Base-by-base conservation (phyloP, 2,888 invertebrate genomes). In the Brachyopa scutellaris region DNA sequence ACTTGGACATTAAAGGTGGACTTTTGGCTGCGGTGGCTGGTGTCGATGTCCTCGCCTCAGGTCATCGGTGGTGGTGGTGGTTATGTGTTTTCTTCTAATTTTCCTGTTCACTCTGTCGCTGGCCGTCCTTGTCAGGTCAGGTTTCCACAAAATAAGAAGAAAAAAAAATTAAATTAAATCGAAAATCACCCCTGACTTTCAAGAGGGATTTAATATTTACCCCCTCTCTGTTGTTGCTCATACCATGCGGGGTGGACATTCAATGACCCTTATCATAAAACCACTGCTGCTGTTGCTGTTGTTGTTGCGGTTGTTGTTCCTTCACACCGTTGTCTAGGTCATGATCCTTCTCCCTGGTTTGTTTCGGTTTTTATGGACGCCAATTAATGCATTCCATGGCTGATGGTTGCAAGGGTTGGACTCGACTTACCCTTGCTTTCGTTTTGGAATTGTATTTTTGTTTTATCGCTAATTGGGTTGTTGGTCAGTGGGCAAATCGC, bases 241-340 rank as follows among this genome's bases (percentile, higher is more conserved):
- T 42, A 49, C 73, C 61, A 57, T 15, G 31, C 31, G 59, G 80
- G 70, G 57, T 82, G 82, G 76, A 72, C 82, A 77, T 61, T 82
- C 77, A 82, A 72, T 82, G 82, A 77, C 82, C 80, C 76, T 80
- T 74, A 40, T 74, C 53, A 67, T 45, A 38, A 38, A 66, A 72
- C 40, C 64, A 38, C 49, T 40, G 26, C 17, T 40, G n/a, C n/a
- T 17, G 40, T 9, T 49, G 64, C 1, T 49, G 36, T 38, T 42
- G 55, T 47, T 42, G 77, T 66, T 77, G 59, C 40, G 64, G 82
- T 77, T 64, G 74, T 55, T 40, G 13, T 59, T 36, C 33, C 23
- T 64, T 70, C 36, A 57, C 69, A 69, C 69, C 62, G 69, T 77
- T 77, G 82, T 82, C 82, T 72, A 77, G 82, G 82, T 82, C 82